phyloP scores from a whole-genome alignment of 2,113 vertebrate genomes.

The Gavialis gangeticus region DNA sequence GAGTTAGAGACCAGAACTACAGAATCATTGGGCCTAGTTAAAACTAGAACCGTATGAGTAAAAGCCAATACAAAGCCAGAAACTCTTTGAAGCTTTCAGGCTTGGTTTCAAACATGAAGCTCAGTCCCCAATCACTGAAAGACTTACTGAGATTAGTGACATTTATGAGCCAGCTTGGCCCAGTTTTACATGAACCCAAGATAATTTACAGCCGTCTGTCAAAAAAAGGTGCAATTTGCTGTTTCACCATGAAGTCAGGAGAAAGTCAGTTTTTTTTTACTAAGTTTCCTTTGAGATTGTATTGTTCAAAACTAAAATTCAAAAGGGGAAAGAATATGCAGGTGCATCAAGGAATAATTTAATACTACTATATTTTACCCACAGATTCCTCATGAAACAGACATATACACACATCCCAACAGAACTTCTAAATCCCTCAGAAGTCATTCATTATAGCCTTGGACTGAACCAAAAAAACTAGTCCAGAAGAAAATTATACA shows the following conservation, averaged over 20 bases:
- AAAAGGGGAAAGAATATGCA: background rate
- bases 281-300: background rate
- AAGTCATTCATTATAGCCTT: background rate
- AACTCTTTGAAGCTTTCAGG: background rate
- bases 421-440: background rate
- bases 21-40: background rate
- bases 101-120: background rate
- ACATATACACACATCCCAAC: background rate
- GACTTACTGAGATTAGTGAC: background rate
- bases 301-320: background rate
- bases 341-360: background rate
- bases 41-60: background rate
- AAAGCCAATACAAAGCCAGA: background rate
- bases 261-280: background rate
- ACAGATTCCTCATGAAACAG: background rate
- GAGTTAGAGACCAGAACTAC: background rate
- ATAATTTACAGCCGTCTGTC: background rate
- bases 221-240: background rate
- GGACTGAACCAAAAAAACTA: background rate
- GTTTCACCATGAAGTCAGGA: background rate
- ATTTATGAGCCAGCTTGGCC: background rate
- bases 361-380: background rate
- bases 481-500: background rate
- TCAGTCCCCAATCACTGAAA: background rate
- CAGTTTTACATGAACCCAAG: background rate